A percentile compares a stretch with the other conserved stretches of the same genome.
These are phyloP conservation scores for Pampusana beccarii DNA, from an alignment of 2,113 vertebrate species.

Conservation along the genomic window DNA sequence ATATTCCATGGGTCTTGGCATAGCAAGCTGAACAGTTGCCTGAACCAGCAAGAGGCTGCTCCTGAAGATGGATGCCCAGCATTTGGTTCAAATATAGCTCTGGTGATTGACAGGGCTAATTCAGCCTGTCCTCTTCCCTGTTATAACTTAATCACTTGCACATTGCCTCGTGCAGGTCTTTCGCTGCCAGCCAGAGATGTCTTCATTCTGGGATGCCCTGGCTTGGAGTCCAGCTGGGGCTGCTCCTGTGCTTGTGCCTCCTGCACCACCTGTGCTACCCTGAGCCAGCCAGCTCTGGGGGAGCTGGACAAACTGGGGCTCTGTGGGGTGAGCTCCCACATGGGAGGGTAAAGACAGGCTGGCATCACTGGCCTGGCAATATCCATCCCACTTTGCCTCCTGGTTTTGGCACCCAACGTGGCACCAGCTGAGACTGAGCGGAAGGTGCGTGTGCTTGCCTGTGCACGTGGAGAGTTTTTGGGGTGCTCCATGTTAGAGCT, in stretches of 20 bases:
- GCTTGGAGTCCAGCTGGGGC: not conserved
- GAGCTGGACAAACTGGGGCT: fast-evolving
- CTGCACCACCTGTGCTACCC: not conserved
- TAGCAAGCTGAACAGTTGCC: not conserved
- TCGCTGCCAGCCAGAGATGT: not conserved
- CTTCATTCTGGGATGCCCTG: conserved; percentile 15
- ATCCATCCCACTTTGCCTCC: not conserved
- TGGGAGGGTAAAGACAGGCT: not conserved
- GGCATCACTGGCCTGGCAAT: not conserved
- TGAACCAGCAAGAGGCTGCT: not conserved
- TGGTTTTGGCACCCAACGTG: fast-evolving
- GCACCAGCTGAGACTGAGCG: not conserved
- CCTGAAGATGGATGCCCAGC: conserved; percentile 29
- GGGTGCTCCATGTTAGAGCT: not conserved
- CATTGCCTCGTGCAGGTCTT: not conserved
- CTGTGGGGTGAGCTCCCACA: not conserved
- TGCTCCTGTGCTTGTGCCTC: fast-evolving
- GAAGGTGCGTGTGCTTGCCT: fast-evolving
- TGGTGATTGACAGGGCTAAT: conserved; percentile 44
- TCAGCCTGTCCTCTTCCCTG: conserved; percentile 40
- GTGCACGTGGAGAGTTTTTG: fast-evolving
- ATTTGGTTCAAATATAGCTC: conserved; percentile 43
- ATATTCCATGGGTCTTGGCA: not conserved
- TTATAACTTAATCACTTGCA: conserved; percentile 54
- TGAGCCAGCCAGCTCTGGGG: not conserved